phyloP scores from a whole-genome alignment of 2,797 vertebrate genomes.

The Bradypus variegatus region DNA sequence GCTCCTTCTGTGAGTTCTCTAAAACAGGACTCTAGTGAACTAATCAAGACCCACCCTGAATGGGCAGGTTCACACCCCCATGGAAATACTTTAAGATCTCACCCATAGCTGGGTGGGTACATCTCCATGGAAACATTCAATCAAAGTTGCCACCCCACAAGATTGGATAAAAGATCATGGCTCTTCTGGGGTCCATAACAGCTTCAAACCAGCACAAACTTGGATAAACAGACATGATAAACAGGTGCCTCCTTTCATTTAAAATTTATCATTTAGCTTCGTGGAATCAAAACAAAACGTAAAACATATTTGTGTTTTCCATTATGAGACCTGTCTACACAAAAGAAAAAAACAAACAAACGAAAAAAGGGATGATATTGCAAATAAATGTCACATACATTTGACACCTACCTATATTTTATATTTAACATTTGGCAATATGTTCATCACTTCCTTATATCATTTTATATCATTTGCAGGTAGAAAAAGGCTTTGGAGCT shows the following conservation, averaged over 20 bases:
- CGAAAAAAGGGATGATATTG: background rate
- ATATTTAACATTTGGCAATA: conserved; percentile 1
- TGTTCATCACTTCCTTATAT: background rate
- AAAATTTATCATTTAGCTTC: conserved; percentile 26
- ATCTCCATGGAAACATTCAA: too few species aligned
- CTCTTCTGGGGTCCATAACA: too few species aligned
- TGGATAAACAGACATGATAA: conserved; percentile 9
- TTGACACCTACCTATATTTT: background rate
- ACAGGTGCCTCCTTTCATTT: conserved; percentile 10
- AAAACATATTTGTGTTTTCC: conserved; percentile 33
- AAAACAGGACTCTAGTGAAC: too few species aligned
- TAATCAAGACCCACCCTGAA: too few species aligned
- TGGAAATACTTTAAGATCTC: too few species aligned
- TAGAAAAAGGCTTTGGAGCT: background rate
- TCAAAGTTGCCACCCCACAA: too few species aligned
- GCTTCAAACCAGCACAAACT: background rate
- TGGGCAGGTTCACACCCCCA: too few species aligned
- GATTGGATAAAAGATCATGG: too few species aligned
- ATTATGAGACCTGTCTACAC: conserved; percentile 30
- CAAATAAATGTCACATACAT: background rate
- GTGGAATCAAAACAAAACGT: conserved; percentile 36
- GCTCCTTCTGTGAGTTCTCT: too few species aligned
- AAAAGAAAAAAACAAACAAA: conserved; percentile 11
- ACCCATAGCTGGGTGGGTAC: too few species aligned
- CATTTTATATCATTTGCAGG: background rate